Conservation (phyloP, 2,797 vertebrate species). For the Acrossocheilus fasciatus region DNA sequence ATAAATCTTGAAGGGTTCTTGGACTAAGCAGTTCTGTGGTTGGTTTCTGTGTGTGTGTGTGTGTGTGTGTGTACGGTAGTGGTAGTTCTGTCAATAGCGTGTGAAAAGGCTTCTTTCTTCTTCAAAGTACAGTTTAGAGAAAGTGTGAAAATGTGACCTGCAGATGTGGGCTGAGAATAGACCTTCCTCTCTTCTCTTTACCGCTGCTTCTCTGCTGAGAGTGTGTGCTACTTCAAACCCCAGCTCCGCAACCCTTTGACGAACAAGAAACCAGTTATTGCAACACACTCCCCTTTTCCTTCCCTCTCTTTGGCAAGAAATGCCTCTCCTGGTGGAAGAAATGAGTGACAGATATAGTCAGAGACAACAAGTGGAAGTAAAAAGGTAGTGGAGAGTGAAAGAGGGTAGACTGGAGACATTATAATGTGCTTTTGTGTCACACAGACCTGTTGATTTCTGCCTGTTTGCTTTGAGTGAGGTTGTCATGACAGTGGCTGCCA, state of each 20-base stretch:
- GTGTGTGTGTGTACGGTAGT: background rate
- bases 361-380: background rate
- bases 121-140: constrained; percentile 15
- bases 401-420: background rate
- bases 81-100: background rate
- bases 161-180: background rate
- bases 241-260: background rate
- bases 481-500: background rate
- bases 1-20: background rate
- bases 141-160: constrained; percentile 26
- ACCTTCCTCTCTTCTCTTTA: background rate
- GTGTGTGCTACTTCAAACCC: background rate
- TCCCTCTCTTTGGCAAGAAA: background rate
- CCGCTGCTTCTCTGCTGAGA: background rate
- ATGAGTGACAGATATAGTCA: background rate
- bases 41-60: background rate
- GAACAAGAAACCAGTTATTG: background rate
- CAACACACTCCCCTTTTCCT: background rate
- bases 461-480: background rate
- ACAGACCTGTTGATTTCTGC: background rate
- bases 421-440: background rate
- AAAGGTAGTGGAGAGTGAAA: background rate
- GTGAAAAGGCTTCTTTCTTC: constrained; percentile 37
- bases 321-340: background rate
- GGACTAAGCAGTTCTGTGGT: background rate